Evolutionary conservation across 2,888 invertebrate genomes (phyloP), one percentile per base, ranked within the genome.

Genomic region (Nezara viridula): DNA sequence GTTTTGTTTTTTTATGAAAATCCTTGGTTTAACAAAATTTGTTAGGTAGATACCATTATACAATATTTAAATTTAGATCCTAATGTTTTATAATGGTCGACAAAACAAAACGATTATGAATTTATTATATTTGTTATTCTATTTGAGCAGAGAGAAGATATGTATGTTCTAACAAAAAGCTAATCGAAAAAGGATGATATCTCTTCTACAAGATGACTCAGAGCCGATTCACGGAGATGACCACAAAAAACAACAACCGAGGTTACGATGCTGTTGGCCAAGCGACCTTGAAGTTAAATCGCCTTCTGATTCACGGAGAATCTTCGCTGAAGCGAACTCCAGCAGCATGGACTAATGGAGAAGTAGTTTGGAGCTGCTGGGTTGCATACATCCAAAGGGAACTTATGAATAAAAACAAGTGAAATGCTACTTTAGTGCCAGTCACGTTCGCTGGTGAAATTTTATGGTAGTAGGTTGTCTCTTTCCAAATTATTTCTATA

Each of bases 211-310:
- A 37, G 32, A 32, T 73, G 66, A 73, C 37, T 73, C 66, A 73
- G 37, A 37, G 21, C 19, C 66, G 21, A 73, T 19, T 73, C 66
- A 37, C 37, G 21, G 37, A 73, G 66, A 73, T 73, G 16, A 73
- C 66, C 66, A 37, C 66, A 73, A 73, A 73, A 73, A 73, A 73
- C 66, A 37, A 73, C 19, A 37, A 19, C 32, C 66, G 66, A 73
- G 66, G 66, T 37, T 37, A 73, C 32, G 66, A 7, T 37, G 66
- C 66, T 73, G 66, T 37, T 73, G 66, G 66, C 66, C 66, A 37
- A 37, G 66, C 21, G 32, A 37, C 81, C n/a, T 88, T 88, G 77
- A 24, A 16, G 88, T 81, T 85, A 52, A 32, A 50, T 52, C 52
- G 49, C 47, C 32, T 47, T 24, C 73, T 52, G 88, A 66, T 66